A percentile compares a stretch with the other conserved stretches of the same genome.
Conservation (phyloP, 1,140 invertebrate species). For the Melanaphis sacchari region DNA sequence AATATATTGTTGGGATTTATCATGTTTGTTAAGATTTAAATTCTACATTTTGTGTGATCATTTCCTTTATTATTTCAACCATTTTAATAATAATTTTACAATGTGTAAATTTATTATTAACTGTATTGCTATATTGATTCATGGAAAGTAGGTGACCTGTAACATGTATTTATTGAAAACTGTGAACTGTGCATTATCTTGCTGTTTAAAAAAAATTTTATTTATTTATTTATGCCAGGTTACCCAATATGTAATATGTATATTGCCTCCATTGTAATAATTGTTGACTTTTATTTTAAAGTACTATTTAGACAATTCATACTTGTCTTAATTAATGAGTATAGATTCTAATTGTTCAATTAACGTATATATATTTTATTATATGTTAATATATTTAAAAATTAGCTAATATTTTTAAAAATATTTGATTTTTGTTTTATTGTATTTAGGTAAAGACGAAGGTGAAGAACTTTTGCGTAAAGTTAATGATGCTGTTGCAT, state of each 20-base stretch:
- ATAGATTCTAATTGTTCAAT: neutral
- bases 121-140: neutral
- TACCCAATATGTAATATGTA: neutral
- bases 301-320: neutral
- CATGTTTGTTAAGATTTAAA: constrained; percentile 12
- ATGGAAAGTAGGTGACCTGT: neutral
- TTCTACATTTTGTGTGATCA: neutral
- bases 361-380: neutral
- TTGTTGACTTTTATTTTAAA: neutral
- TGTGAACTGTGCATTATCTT: neutral
- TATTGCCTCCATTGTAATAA: neutral
- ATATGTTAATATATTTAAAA: neutral
- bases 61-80: neutral
- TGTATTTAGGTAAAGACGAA: constrained; percentile 72
- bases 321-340: neutral
- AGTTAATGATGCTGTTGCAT: constrained; percentile 84
- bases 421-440: constrained; percentile 48
- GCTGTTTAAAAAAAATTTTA: neutral
- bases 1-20: constrained; percentile 7
- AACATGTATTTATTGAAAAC: neutral
- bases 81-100: neutral
- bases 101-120: neutral
- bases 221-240: neutral
- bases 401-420: neutral
- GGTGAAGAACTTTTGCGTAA: constrained; percentile 76